These are phyloP conservation scores for Cryptocheilus praepositus DNA, from an alignment of 2,888 invertebrate genomes.

Conservation along the genomic window DNA sequence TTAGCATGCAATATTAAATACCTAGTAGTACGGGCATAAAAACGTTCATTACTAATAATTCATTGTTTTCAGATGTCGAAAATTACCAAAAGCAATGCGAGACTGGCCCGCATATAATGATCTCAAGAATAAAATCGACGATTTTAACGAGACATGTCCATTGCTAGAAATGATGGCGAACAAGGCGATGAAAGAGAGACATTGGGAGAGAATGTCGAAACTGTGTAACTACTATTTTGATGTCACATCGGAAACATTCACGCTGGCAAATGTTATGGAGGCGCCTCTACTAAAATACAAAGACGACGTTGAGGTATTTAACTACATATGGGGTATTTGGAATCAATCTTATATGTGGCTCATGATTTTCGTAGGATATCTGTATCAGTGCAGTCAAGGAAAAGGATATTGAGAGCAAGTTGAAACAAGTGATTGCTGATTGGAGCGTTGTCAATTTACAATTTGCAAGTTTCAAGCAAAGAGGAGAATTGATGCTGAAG, in stretches of 20 bases:
- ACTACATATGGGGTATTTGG: neutral
- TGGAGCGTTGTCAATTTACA: conserved; percentile 86
- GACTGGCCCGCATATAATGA: conserved; percentile 93
- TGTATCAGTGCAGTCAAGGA: conserved; percentile 94
- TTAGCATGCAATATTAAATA: no score
- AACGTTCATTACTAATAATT: conserved; percentile 17
- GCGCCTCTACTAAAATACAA: conserved; percentile 88
- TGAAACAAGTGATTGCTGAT: conserved; percentile 87
- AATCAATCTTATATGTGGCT: neutral
- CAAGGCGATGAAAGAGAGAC: conserved; percentile 88
- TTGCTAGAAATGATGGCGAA: conserved; percentile 91
- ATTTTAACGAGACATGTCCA: conserved; percentile 92
- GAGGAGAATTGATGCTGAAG: conserved; percentile 89
- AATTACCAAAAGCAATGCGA: conserved; percentile 89
- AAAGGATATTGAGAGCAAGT: conserved; percentile 91
- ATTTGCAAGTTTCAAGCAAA: conserved; percentile 85
- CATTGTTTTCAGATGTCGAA: conserved; percentile 90
- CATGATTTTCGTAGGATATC: conserved; percentile 80
- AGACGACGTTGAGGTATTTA: conserved; percentile 87
- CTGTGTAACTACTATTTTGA: conserved; percentile 83
- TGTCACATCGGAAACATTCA: conserved; percentile 87
- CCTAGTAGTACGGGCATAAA: no score
- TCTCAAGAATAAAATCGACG: conserved; percentile 91
- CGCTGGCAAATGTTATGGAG: conserved; percentile 87
- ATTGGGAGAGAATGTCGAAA: conserved; percentile 82